phyloP scores from a whole-genome alignment of 2,113 vertebrate species.

The Corythaixoides concolor region DNA sequence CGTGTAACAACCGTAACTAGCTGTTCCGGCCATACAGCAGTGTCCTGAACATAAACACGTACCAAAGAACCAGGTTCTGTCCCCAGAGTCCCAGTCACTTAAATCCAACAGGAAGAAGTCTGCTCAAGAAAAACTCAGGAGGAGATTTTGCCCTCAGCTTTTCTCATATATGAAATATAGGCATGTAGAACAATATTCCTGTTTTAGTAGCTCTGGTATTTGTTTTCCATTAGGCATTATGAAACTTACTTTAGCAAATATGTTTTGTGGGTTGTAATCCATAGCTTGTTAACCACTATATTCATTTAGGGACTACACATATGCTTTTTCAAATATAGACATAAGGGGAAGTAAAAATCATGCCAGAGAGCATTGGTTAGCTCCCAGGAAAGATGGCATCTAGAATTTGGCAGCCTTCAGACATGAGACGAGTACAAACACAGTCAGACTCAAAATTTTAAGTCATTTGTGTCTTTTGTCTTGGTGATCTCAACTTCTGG shows the following conservation, averaged over 20 bases:
- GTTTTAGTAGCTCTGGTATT: slow-evolving; percentile 3
- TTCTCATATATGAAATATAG: background rate
- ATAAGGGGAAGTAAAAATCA: slow-evolving; percentile 62
- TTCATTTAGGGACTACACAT: slow-evolving; percentile 48
- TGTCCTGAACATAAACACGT: background rate
- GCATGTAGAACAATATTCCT: background rate
- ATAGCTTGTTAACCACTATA: slow-evolving; percentile 59
- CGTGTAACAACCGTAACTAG: background rate
- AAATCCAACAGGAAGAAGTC: background rate
- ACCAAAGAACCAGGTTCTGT: background rate
- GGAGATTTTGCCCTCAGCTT: background rate
- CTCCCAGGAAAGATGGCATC: slow-evolving; percentile 55
- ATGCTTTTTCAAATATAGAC: slow-evolving; percentile 53
- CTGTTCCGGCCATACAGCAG: background rate
- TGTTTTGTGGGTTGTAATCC: slow-evolving; percentile 59
- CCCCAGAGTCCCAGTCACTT: background rate
- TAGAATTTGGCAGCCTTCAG: slow-evolving; percentile 46
- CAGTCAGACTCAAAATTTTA: background rate
- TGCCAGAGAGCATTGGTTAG: slow-evolving; percentile 54
- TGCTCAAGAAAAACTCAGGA: background rate
- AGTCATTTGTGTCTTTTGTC: background rate
- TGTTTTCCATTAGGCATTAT: slow-evolving; percentile 55
- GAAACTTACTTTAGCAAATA: slow-evolving; percentile 48
- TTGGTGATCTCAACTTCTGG: background rate
- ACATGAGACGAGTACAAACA: background rate